Percentiles rank a stretch among this genome's conserved stretches.
Conservation (phyloP, 2,113 vertebrate genomes). For the Haplochromis vanheusdeni region DNA sequence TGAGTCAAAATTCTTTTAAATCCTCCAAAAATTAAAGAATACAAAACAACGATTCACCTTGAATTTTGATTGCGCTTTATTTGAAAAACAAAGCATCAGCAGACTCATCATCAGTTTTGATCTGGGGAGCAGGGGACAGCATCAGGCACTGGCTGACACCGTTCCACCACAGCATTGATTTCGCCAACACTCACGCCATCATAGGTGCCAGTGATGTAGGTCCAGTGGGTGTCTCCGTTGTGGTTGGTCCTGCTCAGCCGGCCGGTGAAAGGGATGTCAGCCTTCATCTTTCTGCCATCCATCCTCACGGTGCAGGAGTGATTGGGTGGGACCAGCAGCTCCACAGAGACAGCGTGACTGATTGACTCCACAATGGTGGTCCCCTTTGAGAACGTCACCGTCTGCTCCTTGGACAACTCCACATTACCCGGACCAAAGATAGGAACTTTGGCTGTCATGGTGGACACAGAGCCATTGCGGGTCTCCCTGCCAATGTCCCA, state of each 20-base stretch:
- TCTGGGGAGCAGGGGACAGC: slow-evolving; percentile 44
- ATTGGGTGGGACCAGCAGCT: slow-evolving; percentile 61
- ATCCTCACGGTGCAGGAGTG: slow-evolving; percentile 65
- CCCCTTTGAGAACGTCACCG: slow-evolving; percentile 58
- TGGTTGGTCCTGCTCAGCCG: slow-evolving; percentile 63
- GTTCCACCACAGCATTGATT: slow-evolving; percentile 64
- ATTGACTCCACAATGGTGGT: slow-evolving; percentile 55
- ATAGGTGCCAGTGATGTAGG: slow-evolving; percentile 59
- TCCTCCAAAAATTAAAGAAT: neutral
- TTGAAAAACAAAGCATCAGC: neutral
- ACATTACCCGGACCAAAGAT: slow-evolving; percentile 48
- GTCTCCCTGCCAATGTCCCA: slow-evolving; percentile 67
- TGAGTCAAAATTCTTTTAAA: neutral
- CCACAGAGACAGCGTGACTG: slow-evolving; percentile 52
- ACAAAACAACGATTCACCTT: neutral
- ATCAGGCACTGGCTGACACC: slow-evolving; percentile 60
- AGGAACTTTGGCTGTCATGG: slow-evolving; percentile 67
- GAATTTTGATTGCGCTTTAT: neutral
- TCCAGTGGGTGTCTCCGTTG: slow-evolving; percentile 67
- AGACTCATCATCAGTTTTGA: neutral
- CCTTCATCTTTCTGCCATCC: slow-evolving; percentile 68
- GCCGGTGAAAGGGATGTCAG: slow-evolving; percentile 65
- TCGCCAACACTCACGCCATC: slow-evolving; percentile 60
- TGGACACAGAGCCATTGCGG: slow-evolving; percentile 53
- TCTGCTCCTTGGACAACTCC: slow-evolving; percentile 65